These are phyloP conservation scores for Phrynocephalus vlangalii DNA, from an alignment of 2,797 vertebrate species.

Conservation along the genomic window DNA sequence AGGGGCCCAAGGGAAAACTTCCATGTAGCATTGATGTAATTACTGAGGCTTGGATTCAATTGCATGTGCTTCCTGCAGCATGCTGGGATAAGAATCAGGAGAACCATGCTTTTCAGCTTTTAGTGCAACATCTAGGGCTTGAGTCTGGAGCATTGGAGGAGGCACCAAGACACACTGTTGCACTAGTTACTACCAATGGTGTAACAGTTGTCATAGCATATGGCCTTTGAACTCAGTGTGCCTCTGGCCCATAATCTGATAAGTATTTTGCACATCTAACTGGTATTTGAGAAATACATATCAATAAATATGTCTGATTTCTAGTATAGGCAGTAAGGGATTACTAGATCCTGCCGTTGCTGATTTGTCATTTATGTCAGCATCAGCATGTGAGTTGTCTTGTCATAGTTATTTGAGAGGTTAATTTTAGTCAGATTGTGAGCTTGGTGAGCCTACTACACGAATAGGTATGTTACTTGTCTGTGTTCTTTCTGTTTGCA, in stretches of 20 bases:
- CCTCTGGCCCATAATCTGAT: not conserved
- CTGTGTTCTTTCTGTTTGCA: not conserved
- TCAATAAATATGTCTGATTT: not conserved
- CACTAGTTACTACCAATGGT: not conserved
- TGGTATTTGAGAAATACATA: not conserved
- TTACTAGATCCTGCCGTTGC: not conserved
- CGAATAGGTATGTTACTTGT: not conserved
- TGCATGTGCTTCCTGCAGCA: not conserved
- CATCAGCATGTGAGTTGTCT: too few species aligned
- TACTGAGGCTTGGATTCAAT: not conserved
- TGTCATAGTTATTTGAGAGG: not conserved
- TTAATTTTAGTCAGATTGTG: not conserved
- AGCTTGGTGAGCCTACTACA: not conserved
- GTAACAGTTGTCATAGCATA: too few species aligned
- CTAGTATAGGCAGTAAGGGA: not conserved
- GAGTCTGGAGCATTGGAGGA: not conserved
- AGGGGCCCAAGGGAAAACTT: not conserved
- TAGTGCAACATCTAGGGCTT: not conserved
- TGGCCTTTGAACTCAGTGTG: too few species aligned
- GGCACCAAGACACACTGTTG: not conserved
- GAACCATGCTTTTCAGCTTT: not conserved
- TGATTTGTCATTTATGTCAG: not conserved
- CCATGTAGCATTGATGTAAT: not conserved
- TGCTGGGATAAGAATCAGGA: not conserved
- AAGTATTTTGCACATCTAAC: not conserved